Evolutionary conservation across 1,140 invertebrate species (phyloP), one percentile per base, ranked within the genome.

Genomic region (Lethrus apterus): DNA sequence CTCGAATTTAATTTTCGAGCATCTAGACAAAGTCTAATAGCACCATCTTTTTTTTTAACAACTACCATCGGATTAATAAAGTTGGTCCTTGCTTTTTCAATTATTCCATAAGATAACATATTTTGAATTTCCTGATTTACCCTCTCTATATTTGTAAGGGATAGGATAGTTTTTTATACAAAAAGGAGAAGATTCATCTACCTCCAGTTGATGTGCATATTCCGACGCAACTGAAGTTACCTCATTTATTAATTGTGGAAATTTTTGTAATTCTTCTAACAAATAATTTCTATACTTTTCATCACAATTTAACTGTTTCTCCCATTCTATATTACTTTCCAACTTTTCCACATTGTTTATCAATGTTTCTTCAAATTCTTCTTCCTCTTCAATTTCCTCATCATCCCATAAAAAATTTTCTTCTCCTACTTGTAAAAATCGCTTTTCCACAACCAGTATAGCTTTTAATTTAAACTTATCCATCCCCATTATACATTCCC

Each of bases 31-130:
- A 42, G 2, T 4, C 40, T 2, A 3, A 18, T 9, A 11, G 9
- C 21, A 19, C 21, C 14, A 44, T 32, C 11, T 3, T 5, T 8
- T 21, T 44, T 44, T 30, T 18, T 15, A 3, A 44, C 26, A 15
- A 44, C 29, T 1, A 44, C 42, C 2, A 33, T 13, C 9, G 42
- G 17, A 29, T 18, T 44, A n/a, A 44, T 29, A 26, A 26, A 31
- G 19, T 23, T 20, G 2, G 26, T 18, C 17, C 32, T n/a, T 0
- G 42, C 15, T n/a, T 29, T 32, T 44, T 44, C 42, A 8, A 44
- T 31, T 7, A 44, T 44, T 7, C 42, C 17, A 10, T 44, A 14
- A 5, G 15, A 3, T 20, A 44, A 17, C 15, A 32, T 2, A 2
- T 17, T 18, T n/a, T 29, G 15, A 10, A 44, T 44, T 19, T 44